Conservation (phyloP, 2,888 invertebrate genomes). For the Spisula subtruncata region DNA sequence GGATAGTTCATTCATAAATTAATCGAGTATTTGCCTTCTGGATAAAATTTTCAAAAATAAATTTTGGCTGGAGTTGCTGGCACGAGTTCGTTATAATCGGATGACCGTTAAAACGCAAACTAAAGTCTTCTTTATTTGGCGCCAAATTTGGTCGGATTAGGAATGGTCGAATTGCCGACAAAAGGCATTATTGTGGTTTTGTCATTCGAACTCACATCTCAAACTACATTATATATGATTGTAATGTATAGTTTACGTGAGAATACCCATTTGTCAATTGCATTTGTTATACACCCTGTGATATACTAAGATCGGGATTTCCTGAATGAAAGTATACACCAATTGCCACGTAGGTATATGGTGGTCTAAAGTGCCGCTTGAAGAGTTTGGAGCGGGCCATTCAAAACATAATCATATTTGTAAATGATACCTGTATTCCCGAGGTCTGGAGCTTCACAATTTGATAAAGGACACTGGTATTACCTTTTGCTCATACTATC, state of each 20-base stretch:
- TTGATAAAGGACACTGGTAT: too few relatives aligned
- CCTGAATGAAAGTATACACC: too few relatives aligned
- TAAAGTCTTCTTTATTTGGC: constrained; percentile 58
- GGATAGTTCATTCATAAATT: constrained; percentile 8
- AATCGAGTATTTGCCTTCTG: constrained; percentile 8
- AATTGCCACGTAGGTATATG: too few relatives aligned
- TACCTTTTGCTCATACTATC: too few relatives aligned
- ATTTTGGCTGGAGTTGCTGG: constrained; percentile 38
- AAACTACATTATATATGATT: neutral
- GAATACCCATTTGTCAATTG: neutral
- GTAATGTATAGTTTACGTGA: neutral
- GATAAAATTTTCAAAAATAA: constrained; percentile 9
- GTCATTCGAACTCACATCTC: neutral
- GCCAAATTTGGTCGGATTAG: constrained; percentile 59
- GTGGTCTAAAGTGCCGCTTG: too few relatives aligned
- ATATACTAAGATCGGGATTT: neutral
- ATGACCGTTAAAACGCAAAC: constrained; percentile 43
- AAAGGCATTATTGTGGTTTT: constrained; percentile 25
- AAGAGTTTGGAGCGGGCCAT: too few relatives aligned
- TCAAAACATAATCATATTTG: too few relatives aligned
- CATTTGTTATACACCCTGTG: neutral
- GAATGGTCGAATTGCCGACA: constrained; percentile 45
- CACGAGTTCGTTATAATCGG: constrained; percentile 2
- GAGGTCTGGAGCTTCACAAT: too few relatives aligned
- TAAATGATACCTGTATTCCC: too few relatives aligned